Base-by-base conservation (phyloP, 2,797 vertebrate species). In the Argyrosomus regius region DNA sequence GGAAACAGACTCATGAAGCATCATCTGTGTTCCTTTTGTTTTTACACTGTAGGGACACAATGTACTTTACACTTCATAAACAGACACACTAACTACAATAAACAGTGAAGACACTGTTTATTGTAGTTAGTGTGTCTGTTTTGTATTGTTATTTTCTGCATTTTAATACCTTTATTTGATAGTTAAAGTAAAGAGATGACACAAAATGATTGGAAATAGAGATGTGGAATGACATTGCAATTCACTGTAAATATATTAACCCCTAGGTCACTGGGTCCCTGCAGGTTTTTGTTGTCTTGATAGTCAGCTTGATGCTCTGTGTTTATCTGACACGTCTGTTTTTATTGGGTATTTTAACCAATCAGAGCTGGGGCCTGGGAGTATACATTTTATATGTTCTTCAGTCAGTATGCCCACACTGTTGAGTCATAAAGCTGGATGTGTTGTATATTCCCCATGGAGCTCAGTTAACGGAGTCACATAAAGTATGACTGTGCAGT, bases 401-500 rank as follows among this genome's bases (percentile, higher is more conserved):
- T 56, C 31, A 59, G 63, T 69, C 53, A 50, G 28, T 56, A 26
- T 56, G 35, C 73, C 54, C 22, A 28, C 62, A 59, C 66, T 48
- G 61, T 60, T 11, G 53, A 72, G 64, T 75, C 72, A 56, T 80
- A 87, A 82, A 80, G 43, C 54, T 54, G 28, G 67, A 87, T 62
- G 35, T 60, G 53, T 28, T 80, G 31, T 72, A 24, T 81, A 57
- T 57, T 77, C 70, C 72, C 68, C 41, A 17, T 43, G 49, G 78
- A 85, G 63, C 72, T 72, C 71, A 74, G 67, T 88, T 80, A 84
- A 86, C 66, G 57, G 28, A 64, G 28, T 61, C 82, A 77, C 73
- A 86, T 84, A 76, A 83, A 87, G 57, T 78, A 54, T 64, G 48
- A 72, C 61, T 76, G 76, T 72, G 77, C 77, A 80, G 65, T 57